Evolutionary conservation across 2,113 vertebrate species (phyloP), one percentile per base, ranked within the genome.

Genomic region (Xenus cinereus): DNA sequence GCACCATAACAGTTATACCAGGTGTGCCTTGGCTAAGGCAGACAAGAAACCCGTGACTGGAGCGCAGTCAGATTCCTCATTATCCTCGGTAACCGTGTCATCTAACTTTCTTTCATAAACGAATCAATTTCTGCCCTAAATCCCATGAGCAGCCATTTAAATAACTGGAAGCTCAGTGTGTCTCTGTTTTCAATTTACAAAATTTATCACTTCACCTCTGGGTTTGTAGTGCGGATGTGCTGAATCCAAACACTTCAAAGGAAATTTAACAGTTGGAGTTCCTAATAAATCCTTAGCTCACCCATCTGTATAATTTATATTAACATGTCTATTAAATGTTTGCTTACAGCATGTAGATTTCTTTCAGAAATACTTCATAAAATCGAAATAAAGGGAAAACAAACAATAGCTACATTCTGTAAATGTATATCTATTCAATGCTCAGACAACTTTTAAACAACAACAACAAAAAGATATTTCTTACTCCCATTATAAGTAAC

Each of bases 141-240:
- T 89, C 84, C 91, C 89, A 48, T 8, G 77, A 93, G 94, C 86
- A 60, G 5, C 91, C 60, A 56, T 90, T 95, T 84, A 96, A 96
- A 94, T 86, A 90, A 86, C 91, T 81, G 73, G 14, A 46, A 92
- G 80, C 91, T 95, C 93, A 50, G 63, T 45, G 57, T 41, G 84
- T 57, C 89, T 84, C 1, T 94, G 62, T 91, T 94, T 95, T 84
- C 93, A 94, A 73, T 96, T 96, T 95, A 90, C 69, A 91, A 76
- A 91, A 96, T 93, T 94, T 96, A 95, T 91, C 94, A 41, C 93
- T 93, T 94, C 87, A 97, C 93, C 94, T 94, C 93, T 95, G 94
- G 90, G 89, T 96, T 93, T 94, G 41, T 79, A 15, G 78, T 66
- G 57, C 1, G 67, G 84, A 89, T 96, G 66, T 95, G 91, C 87